phyloP scores from a whole-genome alignment of 2,888 invertebrate genomes.

The Drosophila kokeensis region DNA sequence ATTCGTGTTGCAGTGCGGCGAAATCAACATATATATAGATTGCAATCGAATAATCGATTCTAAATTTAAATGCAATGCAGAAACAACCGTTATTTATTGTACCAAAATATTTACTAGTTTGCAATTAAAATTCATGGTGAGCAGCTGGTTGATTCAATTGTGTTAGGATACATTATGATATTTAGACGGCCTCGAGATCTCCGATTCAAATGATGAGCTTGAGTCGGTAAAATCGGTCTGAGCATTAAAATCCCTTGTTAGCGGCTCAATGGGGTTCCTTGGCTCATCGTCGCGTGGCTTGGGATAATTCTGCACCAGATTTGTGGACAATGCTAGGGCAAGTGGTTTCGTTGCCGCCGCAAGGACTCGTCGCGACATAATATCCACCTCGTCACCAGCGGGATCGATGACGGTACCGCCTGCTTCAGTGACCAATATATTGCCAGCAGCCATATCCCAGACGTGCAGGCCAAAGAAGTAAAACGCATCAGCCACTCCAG shows the following conservation, averaged over 20 bases:
- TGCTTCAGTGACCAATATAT: constrained; percentile 95
- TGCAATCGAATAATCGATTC: neutral
- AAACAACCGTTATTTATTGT: neutral
- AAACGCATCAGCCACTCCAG: constrained; percentile 94
- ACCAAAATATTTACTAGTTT: constrained; percentile 17
- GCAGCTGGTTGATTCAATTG: constrained; percentile 3
- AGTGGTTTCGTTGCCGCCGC: constrained; percentile 91
- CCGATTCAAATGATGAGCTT: constrained; percentile 37
- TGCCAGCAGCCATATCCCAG: constrained; percentile 96
- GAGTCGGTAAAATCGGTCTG: constrained; percentile 62
- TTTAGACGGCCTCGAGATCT: neutral
- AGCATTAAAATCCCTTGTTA: constrained; percentile 36
- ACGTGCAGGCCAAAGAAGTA: constrained; percentile 97
- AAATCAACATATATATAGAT: neutral
- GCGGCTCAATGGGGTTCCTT: neutral
- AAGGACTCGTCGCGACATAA: constrained; percentile 92
- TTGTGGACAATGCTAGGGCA: constrained; percentile 88
- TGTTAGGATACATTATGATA: constrained; percentile 2
- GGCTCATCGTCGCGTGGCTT: constrained; percentile 87
- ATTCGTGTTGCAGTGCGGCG: constrained; percentile 15
- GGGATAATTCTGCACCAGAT: constrained; percentile 90
- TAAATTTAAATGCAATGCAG: neutral
- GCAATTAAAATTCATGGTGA: constrained; percentile 27
- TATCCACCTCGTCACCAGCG: constrained; percentile 91
- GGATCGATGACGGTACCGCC: constrained; percentile 96